Conservation (phyloP, 2,113 vertebrate species). For the Percopsis transmontana region DNA sequence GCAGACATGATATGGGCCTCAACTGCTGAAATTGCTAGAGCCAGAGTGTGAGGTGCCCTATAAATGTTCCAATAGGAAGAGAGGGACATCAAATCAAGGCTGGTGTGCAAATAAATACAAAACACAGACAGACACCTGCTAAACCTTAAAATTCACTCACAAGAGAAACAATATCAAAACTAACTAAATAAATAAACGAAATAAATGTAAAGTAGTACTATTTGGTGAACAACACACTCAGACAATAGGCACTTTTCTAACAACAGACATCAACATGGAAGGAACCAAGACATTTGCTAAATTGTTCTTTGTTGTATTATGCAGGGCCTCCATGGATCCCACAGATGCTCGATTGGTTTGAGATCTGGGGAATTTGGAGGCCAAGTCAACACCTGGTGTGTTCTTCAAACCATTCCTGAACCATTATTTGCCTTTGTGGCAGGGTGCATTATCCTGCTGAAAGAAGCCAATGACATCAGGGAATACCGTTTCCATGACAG, state of each 20-base stretch:
- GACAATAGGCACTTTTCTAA: background rate
- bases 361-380: no score
- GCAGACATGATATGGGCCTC: conserved; percentile 14
- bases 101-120: conserved; percentile 8
- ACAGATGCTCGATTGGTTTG: no score
- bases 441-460: no score
- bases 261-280: no score
- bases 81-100: background rate
- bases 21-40: background rate
- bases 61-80: background rate
- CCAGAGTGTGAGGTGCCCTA: background rate
- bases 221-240: background rate
- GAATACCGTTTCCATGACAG: no score
- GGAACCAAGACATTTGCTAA: no score
- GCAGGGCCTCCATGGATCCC: no score
- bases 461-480: no score
- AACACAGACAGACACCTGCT: conserved; percentile 1
- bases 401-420: no score
- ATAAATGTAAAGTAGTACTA: background rate
- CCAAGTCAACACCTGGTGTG: no score
- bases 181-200: background rate
- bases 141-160: background rate
- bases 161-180: background rate
- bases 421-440: no score
- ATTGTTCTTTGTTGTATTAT: no score